A percentile compares a stretch with the other conserved stretches of the same genome.
Conservation (phyloP, 2,888 invertebrate species). For the Gymnosoma rotundatum region DNA sequence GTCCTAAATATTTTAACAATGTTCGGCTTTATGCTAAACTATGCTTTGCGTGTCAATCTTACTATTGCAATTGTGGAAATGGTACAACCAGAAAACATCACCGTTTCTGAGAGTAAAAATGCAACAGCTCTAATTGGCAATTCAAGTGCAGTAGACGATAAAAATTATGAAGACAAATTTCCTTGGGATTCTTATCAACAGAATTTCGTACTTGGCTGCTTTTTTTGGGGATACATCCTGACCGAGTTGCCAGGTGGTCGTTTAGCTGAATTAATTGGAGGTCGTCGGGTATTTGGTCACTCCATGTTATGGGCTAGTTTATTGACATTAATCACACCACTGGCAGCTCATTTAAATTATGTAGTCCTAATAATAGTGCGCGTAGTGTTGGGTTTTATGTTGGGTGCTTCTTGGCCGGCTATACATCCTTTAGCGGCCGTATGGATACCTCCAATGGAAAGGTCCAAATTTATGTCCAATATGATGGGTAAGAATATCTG, state of each 20-base stretch:
- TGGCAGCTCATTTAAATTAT: slow-evolving; percentile 88
- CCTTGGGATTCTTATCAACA: slow-evolving; percentile 90
- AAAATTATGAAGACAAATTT: slow-evolving; percentile 83
- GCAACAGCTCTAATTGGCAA: slow-evolving; percentile 30
- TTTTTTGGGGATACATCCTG: slow-evolving; percentile 96
- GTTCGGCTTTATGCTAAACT: slow-evolving; percentile 94
- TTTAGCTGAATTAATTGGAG: slow-evolving; percentile 91
- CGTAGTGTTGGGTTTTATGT: slow-evolving; percentile 89
- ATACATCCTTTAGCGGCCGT: slow-evolving; percentile 95
- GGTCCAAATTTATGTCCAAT: slow-evolving; percentile 95
- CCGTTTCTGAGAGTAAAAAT: slow-evolving; percentile 25
- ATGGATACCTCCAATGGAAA: slow-evolving; percentile 97
- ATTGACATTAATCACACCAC: slow-evolving; percentile 91
- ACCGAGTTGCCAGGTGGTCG: slow-evolving; percentile 95
- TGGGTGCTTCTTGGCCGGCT: slow-evolving; percentile 95
- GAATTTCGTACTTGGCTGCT: slow-evolving; percentile 91
- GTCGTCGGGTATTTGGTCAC: slow-evolving; percentile 92
- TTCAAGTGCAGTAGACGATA: slow-evolving; percentile 18
- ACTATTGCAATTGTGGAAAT: slow-evolving; percentile 94
- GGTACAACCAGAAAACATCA: slow-evolving; percentile 82
- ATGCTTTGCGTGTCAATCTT: slow-evolving; percentile 92
- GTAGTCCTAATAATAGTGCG: slow-evolving; percentile 88
- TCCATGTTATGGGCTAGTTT: slow-evolving; percentile 92
- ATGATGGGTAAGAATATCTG: slow-evolving; percentile 89
- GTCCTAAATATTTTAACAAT: slow-evolving; percentile 92